Evolutionary conservation across 2,797 vertebrate species (phyloP).

Genomic region (Tangara arthus): DNA sequence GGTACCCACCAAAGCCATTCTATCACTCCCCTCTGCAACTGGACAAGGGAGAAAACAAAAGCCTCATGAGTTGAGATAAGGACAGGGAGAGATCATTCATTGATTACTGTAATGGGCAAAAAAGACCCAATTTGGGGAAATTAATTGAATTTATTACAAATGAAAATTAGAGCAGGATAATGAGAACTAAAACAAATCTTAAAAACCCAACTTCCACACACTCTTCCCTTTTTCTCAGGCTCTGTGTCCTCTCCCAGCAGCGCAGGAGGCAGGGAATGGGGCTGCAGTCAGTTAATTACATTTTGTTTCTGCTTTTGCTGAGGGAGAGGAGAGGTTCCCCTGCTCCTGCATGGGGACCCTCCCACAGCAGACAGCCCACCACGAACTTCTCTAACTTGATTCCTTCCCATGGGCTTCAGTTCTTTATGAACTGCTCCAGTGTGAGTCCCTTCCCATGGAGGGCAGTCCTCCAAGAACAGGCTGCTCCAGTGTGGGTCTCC

Average conservation of each 20-base stretch:
- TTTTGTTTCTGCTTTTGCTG: background rate
- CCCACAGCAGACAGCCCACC: background rate
- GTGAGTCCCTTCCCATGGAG: fast-evolving
- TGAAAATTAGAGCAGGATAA: background rate
- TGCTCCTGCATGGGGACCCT: background rate
- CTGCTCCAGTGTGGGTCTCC: too few species aligned
- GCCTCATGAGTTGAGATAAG: background rate
- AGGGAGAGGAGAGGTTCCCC: background rate
- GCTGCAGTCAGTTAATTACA: background rate
- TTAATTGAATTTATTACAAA: background rate
- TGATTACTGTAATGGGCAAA: background rate
- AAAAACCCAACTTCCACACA: background rate
- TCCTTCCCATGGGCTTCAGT: background rate
- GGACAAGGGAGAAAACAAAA: background rate
- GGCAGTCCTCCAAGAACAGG: background rate
- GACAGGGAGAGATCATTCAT: background rate
- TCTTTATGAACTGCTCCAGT: background rate
- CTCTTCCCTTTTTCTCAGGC: background rate
- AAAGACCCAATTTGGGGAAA: fast-evolving
- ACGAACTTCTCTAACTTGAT: background rate
- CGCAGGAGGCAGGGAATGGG: background rate
- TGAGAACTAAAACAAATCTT: background rate
- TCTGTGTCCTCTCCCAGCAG: fast-evolving
- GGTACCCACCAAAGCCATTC: background rate
- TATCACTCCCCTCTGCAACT: background rate